Percentiles rank a stretch among this genome's conserved stretches.
phyloP scores from a whole-genome alignment of 1,140 invertebrate species.

The Diorhabda sublineata region DNA sequence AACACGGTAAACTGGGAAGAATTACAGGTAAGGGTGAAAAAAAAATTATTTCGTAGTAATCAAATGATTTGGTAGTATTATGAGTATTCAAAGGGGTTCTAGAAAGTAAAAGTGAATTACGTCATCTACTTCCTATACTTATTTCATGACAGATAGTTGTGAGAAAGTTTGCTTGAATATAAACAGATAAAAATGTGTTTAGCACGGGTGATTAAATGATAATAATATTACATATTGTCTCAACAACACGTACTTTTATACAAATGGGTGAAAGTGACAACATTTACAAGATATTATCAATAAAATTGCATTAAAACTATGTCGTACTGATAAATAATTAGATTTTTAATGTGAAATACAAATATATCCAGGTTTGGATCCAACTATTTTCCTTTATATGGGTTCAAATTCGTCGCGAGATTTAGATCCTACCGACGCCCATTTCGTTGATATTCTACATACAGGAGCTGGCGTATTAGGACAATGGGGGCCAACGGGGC shows the following conservation, averaged over 20 bases:
- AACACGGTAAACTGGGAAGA: conserved; percentile 64
- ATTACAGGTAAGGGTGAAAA: conserved; percentile 62
- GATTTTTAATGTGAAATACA: too few relatives aligned
- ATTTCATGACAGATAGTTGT: too few relatives aligned
- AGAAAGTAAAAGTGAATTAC: background rate
- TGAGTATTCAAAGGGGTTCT: background rate
- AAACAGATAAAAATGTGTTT: too few relatives aligned
- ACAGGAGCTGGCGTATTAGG: conserved; percentile 81
- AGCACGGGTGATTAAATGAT: too few relatives aligned
- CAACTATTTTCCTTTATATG: conserved; percentile 78
- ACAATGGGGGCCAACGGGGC: conserved; percentile 80
- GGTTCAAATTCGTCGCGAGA: conserved; percentile 74
- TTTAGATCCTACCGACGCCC: conserved; percentile 76
- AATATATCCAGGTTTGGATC: conserved; percentile 64
- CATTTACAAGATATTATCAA: too few relatives aligned
- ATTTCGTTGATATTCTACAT: conserved; percentile 85
- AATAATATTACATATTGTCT: too few relatives aligned
- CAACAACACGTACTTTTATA: too few relatives aligned
- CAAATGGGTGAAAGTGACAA: too few relatives aligned
- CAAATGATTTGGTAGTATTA: background rate
- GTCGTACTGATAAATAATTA: too few relatives aligned
- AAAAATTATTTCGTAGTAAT: background rate
- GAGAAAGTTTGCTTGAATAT: too few relatives aligned
- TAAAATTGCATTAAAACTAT: too few relatives aligned
- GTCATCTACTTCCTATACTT: too few relatives aligned